Evolutionary conservation across 1,140 invertebrate species (phyloP).

Genomic region (Heliconius congener): DNA sequence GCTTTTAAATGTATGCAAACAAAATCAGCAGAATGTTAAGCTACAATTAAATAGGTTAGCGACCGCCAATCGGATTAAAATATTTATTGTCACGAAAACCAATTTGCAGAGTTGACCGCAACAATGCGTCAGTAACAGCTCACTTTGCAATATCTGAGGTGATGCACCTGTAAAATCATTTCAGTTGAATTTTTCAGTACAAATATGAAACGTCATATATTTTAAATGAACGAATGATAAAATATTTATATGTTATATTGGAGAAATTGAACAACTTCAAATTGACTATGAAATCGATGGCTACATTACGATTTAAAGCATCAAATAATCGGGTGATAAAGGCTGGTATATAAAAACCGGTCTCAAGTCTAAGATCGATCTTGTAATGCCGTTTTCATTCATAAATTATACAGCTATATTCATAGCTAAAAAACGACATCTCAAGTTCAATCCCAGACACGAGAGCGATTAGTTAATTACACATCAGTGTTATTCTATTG

Average conservation of each 20-base stretch:
- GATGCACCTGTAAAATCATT: slow-evolving; percentile 17
- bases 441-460: too few relatives aligned
- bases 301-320: background rate
- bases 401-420: too few relatives aligned
- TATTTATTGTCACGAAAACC: slow-evolving; percentile 30
- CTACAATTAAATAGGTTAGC: slow-evolving; percentile 52
- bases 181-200: slow-evolving; percentile 6
- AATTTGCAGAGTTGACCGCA: slow-evolving; percentile 22
- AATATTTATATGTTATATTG: background rate
- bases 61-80: slow-evolving; percentile 29
- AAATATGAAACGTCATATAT: slow-evolving; percentile 13
- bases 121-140: slow-evolving; percentile 19
- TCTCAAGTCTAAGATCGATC: too few relatives aligned
- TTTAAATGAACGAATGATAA: slow-evolving; percentile 15
- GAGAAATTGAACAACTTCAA: background rate
- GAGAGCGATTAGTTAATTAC: too few relatives aligned
- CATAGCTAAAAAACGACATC: too few relatives aligned
- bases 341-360: too few relatives aligned
- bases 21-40: slow-evolving; percentile 31
- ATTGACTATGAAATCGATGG: background rate
- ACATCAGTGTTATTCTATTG: too few relatives aligned
- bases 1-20: slow-evolving; percentile 23
- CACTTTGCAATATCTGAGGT: slow-evolving; percentile 15
- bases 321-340: background rate
- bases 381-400: too few relatives aligned